Conservation (phyloP, 2,888 invertebrate genomes). For the Caenorhabditis sinica region DNA sequence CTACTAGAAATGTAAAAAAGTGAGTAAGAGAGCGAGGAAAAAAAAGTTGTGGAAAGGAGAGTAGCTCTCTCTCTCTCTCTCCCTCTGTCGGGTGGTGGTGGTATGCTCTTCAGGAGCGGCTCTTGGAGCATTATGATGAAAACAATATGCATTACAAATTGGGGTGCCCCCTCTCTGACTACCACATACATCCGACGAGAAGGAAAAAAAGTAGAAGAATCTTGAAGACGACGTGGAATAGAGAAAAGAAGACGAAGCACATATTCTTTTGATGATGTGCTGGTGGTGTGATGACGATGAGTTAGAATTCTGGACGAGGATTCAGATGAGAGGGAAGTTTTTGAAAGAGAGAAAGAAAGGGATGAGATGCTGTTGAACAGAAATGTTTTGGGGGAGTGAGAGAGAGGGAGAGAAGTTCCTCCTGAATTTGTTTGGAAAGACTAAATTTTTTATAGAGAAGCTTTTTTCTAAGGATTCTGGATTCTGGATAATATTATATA, state of each 20-base stretch:
- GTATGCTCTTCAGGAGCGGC: conserved; percentile 43
- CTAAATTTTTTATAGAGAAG: too few species aligned
- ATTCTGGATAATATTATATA: too few species aligned
- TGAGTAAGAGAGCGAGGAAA: conserved; percentile 9
- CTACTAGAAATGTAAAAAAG: conserved; percentile 7
- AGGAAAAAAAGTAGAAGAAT: conserved; percentile 4
- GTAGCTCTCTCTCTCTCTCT: too few species aligned
- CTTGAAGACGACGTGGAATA: conserved; percentile 22
- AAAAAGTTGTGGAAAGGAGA: neutral
- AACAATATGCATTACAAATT: conserved; percentile 71
- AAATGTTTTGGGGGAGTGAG: neutral
- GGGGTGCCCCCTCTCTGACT: conserved; percentile 16
- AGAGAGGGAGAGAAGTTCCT: neutral
- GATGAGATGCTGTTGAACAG: too few species aligned
- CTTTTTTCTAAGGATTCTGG: too few species aligned
- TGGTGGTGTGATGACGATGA: neutral
- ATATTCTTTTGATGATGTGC: conserved; percentile 6
- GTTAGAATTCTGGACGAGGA: neutral
- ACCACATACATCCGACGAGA: conserved; percentile 42
- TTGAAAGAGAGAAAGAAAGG: neutral
- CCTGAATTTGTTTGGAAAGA: neutral
- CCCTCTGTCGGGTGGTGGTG: neutral
- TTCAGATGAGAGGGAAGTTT: conserved; percentile 5
- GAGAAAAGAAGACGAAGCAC: neutral
- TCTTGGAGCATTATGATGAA: conserved; percentile 65